Evolutionary conservation across 2,797 vertebrate species (phyloP).

Genomic region (Notoglanidium macrostoma): DNA sequence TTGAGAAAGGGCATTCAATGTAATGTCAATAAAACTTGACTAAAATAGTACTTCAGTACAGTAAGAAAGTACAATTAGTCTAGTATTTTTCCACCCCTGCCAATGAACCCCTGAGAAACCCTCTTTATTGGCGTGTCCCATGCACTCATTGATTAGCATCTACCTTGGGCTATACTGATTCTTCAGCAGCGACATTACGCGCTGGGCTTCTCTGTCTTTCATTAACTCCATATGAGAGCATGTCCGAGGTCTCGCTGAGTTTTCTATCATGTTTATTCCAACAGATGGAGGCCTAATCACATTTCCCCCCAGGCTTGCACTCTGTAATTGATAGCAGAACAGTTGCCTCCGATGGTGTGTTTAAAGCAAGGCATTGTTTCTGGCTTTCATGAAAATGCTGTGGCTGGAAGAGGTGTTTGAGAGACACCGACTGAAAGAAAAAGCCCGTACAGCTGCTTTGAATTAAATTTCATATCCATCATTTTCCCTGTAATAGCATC

Average conservation of each 20-base stretch:
- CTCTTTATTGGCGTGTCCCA: not conserved
- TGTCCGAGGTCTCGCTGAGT: not conserved
- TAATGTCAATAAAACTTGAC: not conserved
- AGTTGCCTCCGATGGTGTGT: slow-evolving; percentile 11
- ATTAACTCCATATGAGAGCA: slow-evolving; percentile 12
- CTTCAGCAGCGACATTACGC: not conserved
- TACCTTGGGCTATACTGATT: not conserved
- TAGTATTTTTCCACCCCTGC: not conserved
- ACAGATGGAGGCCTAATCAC: slow-evolving; percentile 33
- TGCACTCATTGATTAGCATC: not conserved
- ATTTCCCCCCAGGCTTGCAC: not conserved
- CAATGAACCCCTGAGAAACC: not conserved
- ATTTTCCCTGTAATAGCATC: not conserved
- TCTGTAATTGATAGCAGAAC: slow-evolving; percentile 38
- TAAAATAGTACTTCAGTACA: not conserved
- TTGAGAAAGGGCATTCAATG: not conserved
- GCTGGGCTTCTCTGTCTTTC: not conserved
- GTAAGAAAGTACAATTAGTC: not conserved
- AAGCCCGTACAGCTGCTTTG: not conserved
- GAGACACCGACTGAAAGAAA: not conserved
- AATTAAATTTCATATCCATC: slow-evolving; percentile 1
- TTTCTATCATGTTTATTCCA: slow-evolving; percentile 25
- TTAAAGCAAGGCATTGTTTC: slow-evolving; percentile 2
- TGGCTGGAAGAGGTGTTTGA: not conserved
- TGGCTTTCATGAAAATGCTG: slow-evolving; percentile 1